Percentiles rank a stretch among this genome's conserved stretches.
Evolutionary conservation across 2,113 vertebrate species (phyloP).

Genomic region (Anolis carolinensis): DNA sequence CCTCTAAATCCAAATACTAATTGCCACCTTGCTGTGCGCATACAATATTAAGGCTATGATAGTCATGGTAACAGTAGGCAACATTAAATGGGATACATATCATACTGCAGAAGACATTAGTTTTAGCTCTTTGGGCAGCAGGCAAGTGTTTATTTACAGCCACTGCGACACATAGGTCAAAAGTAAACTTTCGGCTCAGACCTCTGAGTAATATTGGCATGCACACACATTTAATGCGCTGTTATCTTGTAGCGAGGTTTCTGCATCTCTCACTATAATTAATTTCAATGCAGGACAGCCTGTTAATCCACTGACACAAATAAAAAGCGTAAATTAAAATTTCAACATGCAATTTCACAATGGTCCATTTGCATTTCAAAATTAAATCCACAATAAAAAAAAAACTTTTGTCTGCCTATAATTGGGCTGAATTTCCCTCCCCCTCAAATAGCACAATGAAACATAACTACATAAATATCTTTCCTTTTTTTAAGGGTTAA

Average conservation of each 20-base stretch:
- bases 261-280: constrained; percentile 60
- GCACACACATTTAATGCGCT: background rate
- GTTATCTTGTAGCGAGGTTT: constrained; percentile 61
- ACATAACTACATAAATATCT: constrained; percentile 75
- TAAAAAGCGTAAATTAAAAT: constrained; percentile 68
- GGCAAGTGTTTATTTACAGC: constrained; percentile 42
- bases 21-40: constrained; percentile 79
- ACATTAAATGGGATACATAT: constrained; percentile 59
- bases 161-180: constrained; percentile 51
- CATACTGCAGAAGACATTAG: constrained; percentile 12
- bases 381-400: constrained; percentile 74
- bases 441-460: constrained; percentile 63
- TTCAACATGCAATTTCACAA: constrained; percentile 65
- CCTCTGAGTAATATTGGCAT: constrained; percentile 58
- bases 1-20: constrained; percentile 80
- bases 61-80: constrained; percentile 77
- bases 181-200: constrained; percentile 47
- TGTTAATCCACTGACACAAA: constrained; percentile 68
- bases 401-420: constrained; percentile 76
- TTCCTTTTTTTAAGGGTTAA: constrained; percentile 60
- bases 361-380: constrained; percentile 70
- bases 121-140: constrained; percentile 44
- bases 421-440: constrained; percentile 72
- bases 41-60: constrained; percentile 70
- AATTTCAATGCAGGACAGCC: constrained; percentile 57